A percentile compares a stretch with the other conserved stretches of the same genome.
These are phyloP conservation scores for Cataglyphis cursor DNA, from an alignment of 2,888 invertebrate species.

Conservation along the genomic window DNA sequence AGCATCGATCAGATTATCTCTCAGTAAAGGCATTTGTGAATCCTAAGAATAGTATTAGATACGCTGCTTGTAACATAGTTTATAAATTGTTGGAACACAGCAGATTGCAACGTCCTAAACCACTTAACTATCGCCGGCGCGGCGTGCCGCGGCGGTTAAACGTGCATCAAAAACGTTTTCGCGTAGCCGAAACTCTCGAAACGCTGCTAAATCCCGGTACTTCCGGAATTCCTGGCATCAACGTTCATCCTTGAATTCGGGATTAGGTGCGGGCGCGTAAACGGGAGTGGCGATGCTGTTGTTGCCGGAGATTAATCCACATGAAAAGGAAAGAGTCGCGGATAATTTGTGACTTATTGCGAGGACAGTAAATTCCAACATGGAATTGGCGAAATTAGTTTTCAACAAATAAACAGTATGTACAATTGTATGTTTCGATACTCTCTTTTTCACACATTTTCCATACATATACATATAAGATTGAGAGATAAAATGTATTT, in stretches of 20 bases:
- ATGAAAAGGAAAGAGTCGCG: conserved; percentile 60
- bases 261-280: conserved; percentile 59
- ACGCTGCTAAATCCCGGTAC: conserved; percentile 69
- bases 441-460: not conserved
- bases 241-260: conserved; percentile 69
- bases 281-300: conserved; percentile 37
- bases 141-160: conserved; percentile 60
- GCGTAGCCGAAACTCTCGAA: conserved; percentile 61
- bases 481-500: not conserved
- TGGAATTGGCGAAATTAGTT: conserved; percentile 63
- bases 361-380: conserved; percentile 23
- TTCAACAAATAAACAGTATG: conserved; percentile 28
- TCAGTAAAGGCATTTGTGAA: not conserved
- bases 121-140: conserved; percentile 70
- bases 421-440: not conserved
- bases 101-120: conserved; percentile 75
- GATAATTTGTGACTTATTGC: conserved; percentile 71
- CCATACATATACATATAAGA: too few species aligned
- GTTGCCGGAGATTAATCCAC: conserved; percentile 59
- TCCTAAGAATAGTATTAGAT: not conserved
- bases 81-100: conserved; percentile 45
- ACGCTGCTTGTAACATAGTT: not conserved
- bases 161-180: conserved; percentile 71
- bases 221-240: conserved; percentile 72
- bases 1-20: not conserved